These are phyloP conservation scores for rat (Rattus norvegicus) DNA, from an alignment of 2,113 vertebrate genomes.

Conservation along the genomic window DNA sequence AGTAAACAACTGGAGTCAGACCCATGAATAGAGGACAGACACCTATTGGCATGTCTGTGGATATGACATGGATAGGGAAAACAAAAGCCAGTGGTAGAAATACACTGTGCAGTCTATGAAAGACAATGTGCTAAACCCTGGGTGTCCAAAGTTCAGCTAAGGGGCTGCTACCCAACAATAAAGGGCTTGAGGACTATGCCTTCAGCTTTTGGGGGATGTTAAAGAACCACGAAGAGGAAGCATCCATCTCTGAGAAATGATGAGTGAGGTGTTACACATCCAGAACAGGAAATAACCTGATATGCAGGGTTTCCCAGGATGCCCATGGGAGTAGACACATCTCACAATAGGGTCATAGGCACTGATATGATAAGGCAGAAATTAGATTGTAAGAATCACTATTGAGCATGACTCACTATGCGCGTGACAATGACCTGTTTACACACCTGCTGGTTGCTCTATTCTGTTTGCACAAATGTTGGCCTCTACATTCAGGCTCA, in stretches of 20 bases:
- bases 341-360: no score
- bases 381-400: not conserved
- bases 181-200: accelerated
- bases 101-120: not conserved
- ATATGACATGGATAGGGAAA: not conserved
- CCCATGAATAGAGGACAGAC: not conserved
- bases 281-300: not conserved
- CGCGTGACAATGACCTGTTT: not conserved
- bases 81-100: not conserved
- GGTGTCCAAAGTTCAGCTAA: not conserved
- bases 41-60: not conserved
- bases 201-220: not conserved
- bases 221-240: not conserved
- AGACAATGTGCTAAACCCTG: not conserved
- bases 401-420: no score
- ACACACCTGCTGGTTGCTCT: not conserved
- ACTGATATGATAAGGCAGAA: not conserved
- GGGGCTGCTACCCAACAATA: not conserved
- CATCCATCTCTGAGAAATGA: no score
- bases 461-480: not conserved
- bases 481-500: accelerated
- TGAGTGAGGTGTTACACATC: not conserved
- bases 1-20: not conserved
- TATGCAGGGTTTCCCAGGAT: not conserved
- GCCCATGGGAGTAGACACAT: not conserved